Evolutionary conservation across 2,113 vertebrate genomes (phyloP).

Genomic region (Aspiorhynchus laticeps): DNA sequence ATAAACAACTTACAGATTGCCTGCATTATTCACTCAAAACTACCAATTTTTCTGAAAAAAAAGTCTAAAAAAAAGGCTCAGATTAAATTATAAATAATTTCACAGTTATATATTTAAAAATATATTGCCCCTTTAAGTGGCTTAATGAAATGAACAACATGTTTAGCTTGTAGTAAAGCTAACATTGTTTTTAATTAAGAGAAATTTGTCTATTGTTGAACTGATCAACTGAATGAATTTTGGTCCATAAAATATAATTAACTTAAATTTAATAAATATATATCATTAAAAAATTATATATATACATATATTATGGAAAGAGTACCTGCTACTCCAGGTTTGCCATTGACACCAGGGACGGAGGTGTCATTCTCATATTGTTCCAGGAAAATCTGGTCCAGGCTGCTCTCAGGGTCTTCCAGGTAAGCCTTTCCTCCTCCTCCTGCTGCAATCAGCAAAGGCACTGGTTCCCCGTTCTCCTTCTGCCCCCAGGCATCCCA

Average conservation of each 20-base stretch:
- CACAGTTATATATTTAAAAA: too few relatives aligned
- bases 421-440: constrained; percentile 89
- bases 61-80: too few relatives aligned
- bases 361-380: constrained; percentile 82
- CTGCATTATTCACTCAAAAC: too few relatives aligned
- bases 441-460: constrained; percentile 86
- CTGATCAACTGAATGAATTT: not conserved
- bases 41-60: too few relatives aligned
- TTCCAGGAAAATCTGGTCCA: constrained; percentile 74
- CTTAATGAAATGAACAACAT: too few relatives aligned
- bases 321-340: constrained; percentile 78
- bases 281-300: too few relatives aligned
- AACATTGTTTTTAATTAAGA: too few relatives aligned
- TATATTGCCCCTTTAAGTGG: too few relatives aligned
- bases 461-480: constrained; percentile 79
- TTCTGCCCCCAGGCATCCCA: constrained; percentile 66
- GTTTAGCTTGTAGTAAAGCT: too few relatives aligned
- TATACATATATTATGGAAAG: not conserved
- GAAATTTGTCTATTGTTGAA: not conserved
- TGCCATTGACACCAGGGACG: constrained; percentile 78
- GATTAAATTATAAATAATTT: too few relatives aligned
- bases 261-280: too few relatives aligned
- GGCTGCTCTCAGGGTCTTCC: constrained; percentile 76
- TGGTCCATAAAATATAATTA: not conserved
- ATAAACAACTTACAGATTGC: too few relatives aligned